A percentile compares a stretch with the other conserved stretches of the same genome.
Evolutionary conservation across 2,113 vertebrate species (phyloP).

Genomic region (Prunella fulvescens): DNA sequence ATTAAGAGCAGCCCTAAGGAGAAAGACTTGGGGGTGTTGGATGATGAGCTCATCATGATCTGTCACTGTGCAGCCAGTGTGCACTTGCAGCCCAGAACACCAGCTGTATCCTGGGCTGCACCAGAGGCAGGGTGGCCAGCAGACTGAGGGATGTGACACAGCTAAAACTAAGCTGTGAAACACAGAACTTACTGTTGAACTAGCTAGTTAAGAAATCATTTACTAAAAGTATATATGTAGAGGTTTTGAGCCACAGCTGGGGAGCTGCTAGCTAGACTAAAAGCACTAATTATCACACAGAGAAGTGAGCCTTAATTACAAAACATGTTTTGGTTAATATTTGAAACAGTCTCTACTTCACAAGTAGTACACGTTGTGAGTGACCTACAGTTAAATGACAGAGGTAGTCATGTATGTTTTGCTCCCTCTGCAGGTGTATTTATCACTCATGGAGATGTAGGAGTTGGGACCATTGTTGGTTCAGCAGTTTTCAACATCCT

Average conservation of each 20-base stretch:
- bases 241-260: not conserved
- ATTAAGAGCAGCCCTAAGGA: not conserved
- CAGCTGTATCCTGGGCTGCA: not conserved
- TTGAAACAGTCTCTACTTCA: not conserved
- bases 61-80: not conserved
- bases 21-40: not conserved
- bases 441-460: conserved; percentile 96
- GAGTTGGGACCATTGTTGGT: conserved; percentile 96
- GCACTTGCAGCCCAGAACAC: not conserved
- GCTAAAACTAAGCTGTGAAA: not conserved
- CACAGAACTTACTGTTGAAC: not conserved
- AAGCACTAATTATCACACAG: not conserved
- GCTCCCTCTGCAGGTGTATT: conserved; percentile 85
- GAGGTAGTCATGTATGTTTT: not conserved
- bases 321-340: not conserved
- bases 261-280: not conserved
- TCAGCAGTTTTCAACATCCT: conserved; percentile 98
- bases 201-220: not conserved
- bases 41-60: not conserved
- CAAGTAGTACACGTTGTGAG: not conserved
- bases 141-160: not conserved
- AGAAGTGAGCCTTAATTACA: not conserved
- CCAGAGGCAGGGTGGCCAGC: not conserved
- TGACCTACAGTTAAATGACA: not conserved
- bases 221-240: not conserved